phyloP scores from a whole-genome alignment of 2,113 vertebrate genomes.

The Grammomys dolichurus region DNA sequence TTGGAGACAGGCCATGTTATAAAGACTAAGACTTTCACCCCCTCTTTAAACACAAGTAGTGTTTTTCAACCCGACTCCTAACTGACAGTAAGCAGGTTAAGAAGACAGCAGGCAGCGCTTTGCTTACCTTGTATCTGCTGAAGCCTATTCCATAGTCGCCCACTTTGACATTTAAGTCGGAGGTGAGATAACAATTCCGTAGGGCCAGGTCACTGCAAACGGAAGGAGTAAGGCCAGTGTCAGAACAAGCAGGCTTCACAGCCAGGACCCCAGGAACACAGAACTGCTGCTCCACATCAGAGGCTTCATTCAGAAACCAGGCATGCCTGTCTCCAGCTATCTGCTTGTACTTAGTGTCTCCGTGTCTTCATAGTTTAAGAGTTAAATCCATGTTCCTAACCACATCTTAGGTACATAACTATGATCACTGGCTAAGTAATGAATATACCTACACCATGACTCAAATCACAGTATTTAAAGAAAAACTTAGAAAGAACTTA shows the following conservation, averaged over 20 bases:
- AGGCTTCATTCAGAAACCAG: not conserved
- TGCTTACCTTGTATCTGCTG: conserved; percentile 95
- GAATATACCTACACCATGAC: not conserved
- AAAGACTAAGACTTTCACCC: not conserved
- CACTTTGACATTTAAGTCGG: conserved; percentile 97
- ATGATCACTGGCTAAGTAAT: not conserved
- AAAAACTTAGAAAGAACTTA: not conserved
- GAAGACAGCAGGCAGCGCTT: not conserved
- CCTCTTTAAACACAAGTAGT: not conserved
- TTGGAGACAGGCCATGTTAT: not conserved
- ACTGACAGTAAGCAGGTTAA: not conserved
- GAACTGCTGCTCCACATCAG: not conserved
- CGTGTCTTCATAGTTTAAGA: not conserved
- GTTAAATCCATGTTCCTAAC: too few species aligned
- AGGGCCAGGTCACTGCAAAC: conserved; percentile 94
- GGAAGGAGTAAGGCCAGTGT: conserved; percentile 43
- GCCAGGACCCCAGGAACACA: not conserved
- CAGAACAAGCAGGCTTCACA: conserved; percentile 27
- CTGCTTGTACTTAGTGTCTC: not conserved
- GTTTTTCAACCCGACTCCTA: not conserved
- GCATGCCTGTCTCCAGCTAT: not conserved
- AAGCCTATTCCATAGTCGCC: conserved; percentile 97
- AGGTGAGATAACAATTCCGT: conserved; percentile 97
- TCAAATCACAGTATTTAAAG: not conserved
- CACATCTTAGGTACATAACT: not conserved